phyloP scores from a whole-genome alignment of 2,888 invertebrate genomes.

The Poecilobothrus nobilitatus region DNA sequence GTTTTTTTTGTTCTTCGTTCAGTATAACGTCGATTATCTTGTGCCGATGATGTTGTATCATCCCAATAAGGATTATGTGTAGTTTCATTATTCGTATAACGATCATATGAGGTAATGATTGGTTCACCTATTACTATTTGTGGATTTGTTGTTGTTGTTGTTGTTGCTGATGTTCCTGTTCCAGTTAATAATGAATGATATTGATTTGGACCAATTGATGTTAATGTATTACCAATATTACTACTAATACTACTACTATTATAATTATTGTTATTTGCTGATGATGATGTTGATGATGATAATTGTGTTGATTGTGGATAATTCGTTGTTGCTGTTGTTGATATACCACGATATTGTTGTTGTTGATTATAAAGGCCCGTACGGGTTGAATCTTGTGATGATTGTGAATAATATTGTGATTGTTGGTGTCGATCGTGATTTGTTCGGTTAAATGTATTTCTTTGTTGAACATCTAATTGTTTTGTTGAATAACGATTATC shows the following conservation, averaged over 20 bases:
- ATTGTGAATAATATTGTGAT: constrained; percentile 43
- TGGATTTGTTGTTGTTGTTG: constrained; percentile 43
- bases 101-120: constrained; percentile 32
- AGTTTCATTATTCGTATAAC: constrained; percentile 29
- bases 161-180: constrained; percentile 34
- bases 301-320: constrained; percentile 16
- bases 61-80: constrained; percentile 31
- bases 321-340: constrained; percentile 14
- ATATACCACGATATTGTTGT: constrained; percentile 5
- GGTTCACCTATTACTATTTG: constrained; percentile 40
- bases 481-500: constrained; percentile 14
- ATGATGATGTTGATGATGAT: background rate
- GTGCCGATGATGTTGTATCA: constrained; percentile 32
- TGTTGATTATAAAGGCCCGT: constrained; percentile 14
- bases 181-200: constrained; percentile 26
- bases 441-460: constrained; percentile 43
- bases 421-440: constrained; percentile 45
- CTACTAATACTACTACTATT: background rate
- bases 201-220: constrained; percentile 20
- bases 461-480: constrained; percentile 43
- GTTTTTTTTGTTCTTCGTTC: constrained; percentile 85
- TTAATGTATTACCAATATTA: constrained; percentile 9
- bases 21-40: constrained; percentile 69
- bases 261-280: background rate
- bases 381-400: constrained; percentile 13